A percentile compares a stretch with the other conserved stretches of the same genome.
These are phyloP conservation scores for Platichthys stellatus DNA, from an alignment of 2,113 vertebrate genomes.

Conservation along the genomic window DNA sequence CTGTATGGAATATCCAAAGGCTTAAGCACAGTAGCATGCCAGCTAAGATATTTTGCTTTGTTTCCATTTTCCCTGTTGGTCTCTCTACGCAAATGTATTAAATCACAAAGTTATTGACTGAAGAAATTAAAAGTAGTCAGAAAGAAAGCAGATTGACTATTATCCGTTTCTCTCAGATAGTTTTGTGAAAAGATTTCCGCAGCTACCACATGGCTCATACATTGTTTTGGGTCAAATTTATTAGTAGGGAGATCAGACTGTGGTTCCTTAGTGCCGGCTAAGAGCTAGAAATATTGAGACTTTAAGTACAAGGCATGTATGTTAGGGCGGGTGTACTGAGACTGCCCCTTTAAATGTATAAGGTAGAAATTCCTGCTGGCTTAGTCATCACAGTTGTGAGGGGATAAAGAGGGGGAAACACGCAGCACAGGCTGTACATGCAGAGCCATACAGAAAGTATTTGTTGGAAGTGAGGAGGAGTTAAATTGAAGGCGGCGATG, in stretches of 20 bases:
- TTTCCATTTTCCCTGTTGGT: not conserved
- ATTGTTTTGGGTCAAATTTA: not conserved
- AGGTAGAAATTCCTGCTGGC: constrained; percentile 73
- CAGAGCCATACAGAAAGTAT: constrained; percentile 29
- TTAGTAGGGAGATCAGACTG: constrained; percentile 3
- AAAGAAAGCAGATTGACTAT: constrained; percentile 14
- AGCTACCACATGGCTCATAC: too few species aligned
- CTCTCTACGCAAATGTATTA: constrained; percentile 3
- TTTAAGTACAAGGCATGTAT: constrained; percentile 7
- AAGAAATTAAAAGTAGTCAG: constrained; percentile 18
- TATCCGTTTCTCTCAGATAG: not conserved
- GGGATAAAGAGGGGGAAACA: constrained; percentile 62
- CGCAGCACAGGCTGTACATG: constrained; percentile 42
- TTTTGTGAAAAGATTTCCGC: too few species aligned
- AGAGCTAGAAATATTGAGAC: constrained; percentile 19
- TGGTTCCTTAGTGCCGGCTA: not conserved
- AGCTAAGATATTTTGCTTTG: not conserved
- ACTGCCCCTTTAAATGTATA: constrained; percentile 71
- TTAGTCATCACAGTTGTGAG: constrained; percentile 71
- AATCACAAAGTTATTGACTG: constrained; percentile 7
- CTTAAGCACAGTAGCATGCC: not conserved
- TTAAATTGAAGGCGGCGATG: constrained; percentile 16
- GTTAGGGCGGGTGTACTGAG: constrained; percentile 30
- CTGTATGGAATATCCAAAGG: not conserved
- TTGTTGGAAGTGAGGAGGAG: constrained; percentile 41